These are phyloP conservation scores for Beaufortia kweichowensis DNA, from an alignment of 2,113 vertebrate species.

Conservation along the genomic window DNA sequence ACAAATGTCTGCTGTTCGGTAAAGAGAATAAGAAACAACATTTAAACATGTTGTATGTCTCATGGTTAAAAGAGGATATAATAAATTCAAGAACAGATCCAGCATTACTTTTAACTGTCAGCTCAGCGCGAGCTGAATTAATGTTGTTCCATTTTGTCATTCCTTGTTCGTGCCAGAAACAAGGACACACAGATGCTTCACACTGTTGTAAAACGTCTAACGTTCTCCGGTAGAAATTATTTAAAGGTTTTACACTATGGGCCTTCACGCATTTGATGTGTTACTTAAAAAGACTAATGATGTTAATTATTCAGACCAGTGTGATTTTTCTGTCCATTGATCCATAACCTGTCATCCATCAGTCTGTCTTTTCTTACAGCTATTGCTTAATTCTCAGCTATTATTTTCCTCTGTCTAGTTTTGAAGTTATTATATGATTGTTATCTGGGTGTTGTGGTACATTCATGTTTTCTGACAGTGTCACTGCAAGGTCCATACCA, in stretches of 20 bases:
- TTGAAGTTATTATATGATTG: slow-evolving; percentile 6
- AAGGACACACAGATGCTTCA: background rate
- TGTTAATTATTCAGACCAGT: too few species aligned
- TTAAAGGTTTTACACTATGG: background rate
- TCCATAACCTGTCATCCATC: too few species aligned
- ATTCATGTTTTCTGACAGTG: slow-evolving; percentile 60
- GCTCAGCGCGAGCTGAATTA: background rate
- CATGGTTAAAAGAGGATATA: background rate
- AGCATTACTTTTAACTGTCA: background rate
- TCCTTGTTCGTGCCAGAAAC: background rate
- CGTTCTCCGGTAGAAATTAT: background rate
- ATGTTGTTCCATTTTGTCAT: slow-evolving; percentile 2
- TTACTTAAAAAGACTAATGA: background rate
- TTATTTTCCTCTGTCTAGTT: background rate
- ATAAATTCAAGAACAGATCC: slow-evolving; percentile 1
- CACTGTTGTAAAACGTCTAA: background rate
- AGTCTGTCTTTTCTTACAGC: slow-evolving; percentile 40
- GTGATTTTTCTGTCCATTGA: too few species aligned
- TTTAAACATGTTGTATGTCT: slow-evolving; percentile 11
- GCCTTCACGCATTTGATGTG: background rate
- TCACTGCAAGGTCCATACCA: slow-evolving; percentile 77
- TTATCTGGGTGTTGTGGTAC: background rate
- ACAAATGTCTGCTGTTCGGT: background rate
- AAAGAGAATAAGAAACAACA: background rate
- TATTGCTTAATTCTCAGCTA: background rate